Evolutionary conservation across 1,140 invertebrate species (phyloP), one percentile per base, ranked within the genome.

Genomic region (Drosophila nebulosa): DNA sequence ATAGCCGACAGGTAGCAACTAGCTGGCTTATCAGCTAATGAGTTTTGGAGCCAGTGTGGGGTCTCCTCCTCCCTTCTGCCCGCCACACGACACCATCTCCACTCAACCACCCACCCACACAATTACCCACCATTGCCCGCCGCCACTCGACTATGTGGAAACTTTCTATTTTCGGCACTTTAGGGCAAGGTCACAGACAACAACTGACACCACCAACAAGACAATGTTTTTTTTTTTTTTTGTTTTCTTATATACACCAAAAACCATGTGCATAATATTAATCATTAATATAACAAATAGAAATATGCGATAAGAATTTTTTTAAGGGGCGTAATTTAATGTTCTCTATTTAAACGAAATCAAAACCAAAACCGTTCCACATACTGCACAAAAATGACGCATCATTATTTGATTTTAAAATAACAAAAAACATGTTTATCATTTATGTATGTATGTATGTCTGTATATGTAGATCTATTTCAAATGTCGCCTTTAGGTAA

Each of bases 121-220:
- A 30, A 30, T 30, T 30, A 9, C 27, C 3, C n/a, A n/a, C n/a
- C n/a, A n/a, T n/a, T n/a, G n/a, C n/a, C n/a, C n/a, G n/a, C n/a
- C n/a, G n/a, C 24, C 24, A 24, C 4, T 4, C 24, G 24, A 16
- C 21, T 35, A 53, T 73, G 69, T 53, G 61, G 69, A 73, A 58
- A 73, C 69, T 73, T 73, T 73, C 60, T 73, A 73, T 73, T 73
- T 73, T 57, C 35, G 26, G 70, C 51, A 51, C 9, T 46, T 18
- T 64, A 46, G 53, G 53, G 46, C 69, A 73, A 73, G 70, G 70
- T 73, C 70, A 35, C 16, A 46, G 27, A 32, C 53, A 39, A 56
- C 16, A 57, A 14, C 9, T 18, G 1, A 24, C 2, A 24, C 30
- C 30, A 9, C 30, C 50, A 22, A 56, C 18, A 36, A 36, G 12